Percentiles rank a stretch among this genome's conserved stretches.
Evolutionary conservation across 2,797 vertebrate genomes (phyloP).

Genomic region (Mallotus villosus): DNA sequence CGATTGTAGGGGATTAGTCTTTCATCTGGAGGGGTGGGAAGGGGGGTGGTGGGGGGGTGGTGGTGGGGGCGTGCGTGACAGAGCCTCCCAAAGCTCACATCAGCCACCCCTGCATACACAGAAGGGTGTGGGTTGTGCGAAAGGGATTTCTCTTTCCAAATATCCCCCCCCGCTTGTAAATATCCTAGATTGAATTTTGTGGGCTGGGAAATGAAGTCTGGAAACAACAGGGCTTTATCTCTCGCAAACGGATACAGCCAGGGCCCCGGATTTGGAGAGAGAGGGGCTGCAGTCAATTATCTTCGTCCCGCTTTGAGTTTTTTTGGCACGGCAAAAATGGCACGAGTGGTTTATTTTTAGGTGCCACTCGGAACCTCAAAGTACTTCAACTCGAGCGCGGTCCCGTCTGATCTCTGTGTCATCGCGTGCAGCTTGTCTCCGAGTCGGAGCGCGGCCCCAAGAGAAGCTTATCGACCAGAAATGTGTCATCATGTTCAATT

Average conservation of each 20-base stretch:
- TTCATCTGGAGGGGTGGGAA: not conserved
- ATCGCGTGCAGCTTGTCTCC: not conserved
- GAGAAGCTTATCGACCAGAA: not conserved
- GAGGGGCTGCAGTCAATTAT: not conserved
- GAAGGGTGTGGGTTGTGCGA: not conserved
- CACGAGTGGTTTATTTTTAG: not conserved
- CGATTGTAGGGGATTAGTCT: constrained; percentile 6
- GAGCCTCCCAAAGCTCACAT: not conserved
- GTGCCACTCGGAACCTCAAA: not conserved
- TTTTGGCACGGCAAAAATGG: not conserved
- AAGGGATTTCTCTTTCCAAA: not conserved
- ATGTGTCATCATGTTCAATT: too few species aligned
- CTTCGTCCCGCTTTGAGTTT: not conserved
- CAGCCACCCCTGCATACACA: not conserved
- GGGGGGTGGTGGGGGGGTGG: not conserved
- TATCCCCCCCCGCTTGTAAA: not conserved
- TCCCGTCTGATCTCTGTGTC: not conserved
- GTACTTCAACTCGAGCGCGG: not conserved
- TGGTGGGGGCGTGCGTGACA: not conserved
- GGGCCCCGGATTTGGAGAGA: not conserved
- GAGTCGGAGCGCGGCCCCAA: too few species aligned
- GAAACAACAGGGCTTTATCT: not conserved
- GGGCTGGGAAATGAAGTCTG: not conserved
- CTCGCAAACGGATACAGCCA: not conserved
- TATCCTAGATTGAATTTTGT: constrained; percentile 7